Evolutionary conservation across 2,888 invertebrate genomes (phyloP), one percentile per base, ranked within the genome.

Genomic region (Drosophila hamatofila): DNA sequence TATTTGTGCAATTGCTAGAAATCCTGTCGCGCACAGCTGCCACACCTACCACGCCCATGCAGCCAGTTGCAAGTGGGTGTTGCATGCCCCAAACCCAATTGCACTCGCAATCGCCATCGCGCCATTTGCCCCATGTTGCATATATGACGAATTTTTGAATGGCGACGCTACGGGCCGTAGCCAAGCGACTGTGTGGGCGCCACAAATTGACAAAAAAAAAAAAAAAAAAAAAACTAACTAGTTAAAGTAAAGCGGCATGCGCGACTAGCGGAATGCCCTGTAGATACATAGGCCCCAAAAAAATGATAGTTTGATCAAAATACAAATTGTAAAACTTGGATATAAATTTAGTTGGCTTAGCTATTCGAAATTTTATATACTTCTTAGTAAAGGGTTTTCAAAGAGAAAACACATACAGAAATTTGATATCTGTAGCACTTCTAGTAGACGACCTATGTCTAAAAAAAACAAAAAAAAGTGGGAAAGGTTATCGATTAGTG

Each of bases 71-170:
- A 82, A 77, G 84, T 84, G 89, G 84, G 89, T 77, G 84, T 84
- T 73, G 33, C 59, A 70, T 63, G 48, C 61, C 39, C 33, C 51
- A 65, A 49, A 42, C 65, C 27, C 61, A 58, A 21, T 52, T 42
- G 56, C 56, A 46, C 23, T 46, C 51, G 46, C 39, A 57, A 30
- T 41, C 27, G 55, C 27, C 52, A 35, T 21, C 51, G 33, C 33
- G 51, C 51, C 51, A 67, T 52, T 70, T 67, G 79, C 84, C 58
- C 52, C 83, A 80, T 76, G 77, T 73, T 79, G 70, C 80, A 76
- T 55, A 73, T 74, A 84, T 89, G 88, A 85, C 88, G 88, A 85
- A 89, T 85, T 85, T 89, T 89, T 89, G 72, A 81, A 66, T 57
- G 35, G 52, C 78, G 27, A 44, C 78, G 59, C 72, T 60, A 63